phyloP scores from a whole-genome alignment of 2,113 vertebrate species.

The Misgurnus mizolepis region DNA sequence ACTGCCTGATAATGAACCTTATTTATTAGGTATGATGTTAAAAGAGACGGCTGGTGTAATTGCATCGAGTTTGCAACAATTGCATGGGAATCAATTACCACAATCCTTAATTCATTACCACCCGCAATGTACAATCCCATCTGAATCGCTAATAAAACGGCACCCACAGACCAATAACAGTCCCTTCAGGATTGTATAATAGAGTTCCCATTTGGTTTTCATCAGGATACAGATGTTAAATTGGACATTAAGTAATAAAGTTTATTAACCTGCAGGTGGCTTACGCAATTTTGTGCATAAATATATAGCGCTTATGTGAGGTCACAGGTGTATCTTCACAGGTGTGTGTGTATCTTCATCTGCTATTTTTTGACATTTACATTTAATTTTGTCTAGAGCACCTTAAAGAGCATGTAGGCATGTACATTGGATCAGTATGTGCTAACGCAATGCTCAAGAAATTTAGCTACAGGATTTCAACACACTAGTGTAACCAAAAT shows the following conservation, averaged over 20 bases:
- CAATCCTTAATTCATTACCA: neutral
- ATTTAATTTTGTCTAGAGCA: too few relatives aligned
- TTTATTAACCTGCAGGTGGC: too few relatives aligned
- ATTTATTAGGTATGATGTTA: neutral
- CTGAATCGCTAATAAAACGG: neutral
- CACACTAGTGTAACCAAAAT: too few relatives aligned
- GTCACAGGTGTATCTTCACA: too few relatives aligned
- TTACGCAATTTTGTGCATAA: too few relatives aligned
- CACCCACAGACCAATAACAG: neutral
- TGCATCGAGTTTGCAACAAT: neutral
- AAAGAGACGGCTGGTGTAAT: neutral
- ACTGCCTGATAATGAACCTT: constrained; percentile 10
- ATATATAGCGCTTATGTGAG: too few relatives aligned
- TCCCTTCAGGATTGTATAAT: neutral
- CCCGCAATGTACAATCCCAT: neutral
- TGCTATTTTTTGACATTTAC: too few relatives aligned
- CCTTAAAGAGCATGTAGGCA: too few relatives aligned
- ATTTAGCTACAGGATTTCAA: too few relatives aligned
- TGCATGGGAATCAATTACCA: neutral
- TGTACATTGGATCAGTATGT: too few relatives aligned
- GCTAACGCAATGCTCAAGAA: too few relatives aligned
- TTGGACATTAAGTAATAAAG: neutral
- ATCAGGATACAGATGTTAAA: neutral
- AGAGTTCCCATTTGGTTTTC: neutral
- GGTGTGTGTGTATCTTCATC: too few relatives aligned